Evolutionary conservation across 2,797 vertebrate genomes (phyloP).

Genomic region (Sebastes steindachneri): DNA sequence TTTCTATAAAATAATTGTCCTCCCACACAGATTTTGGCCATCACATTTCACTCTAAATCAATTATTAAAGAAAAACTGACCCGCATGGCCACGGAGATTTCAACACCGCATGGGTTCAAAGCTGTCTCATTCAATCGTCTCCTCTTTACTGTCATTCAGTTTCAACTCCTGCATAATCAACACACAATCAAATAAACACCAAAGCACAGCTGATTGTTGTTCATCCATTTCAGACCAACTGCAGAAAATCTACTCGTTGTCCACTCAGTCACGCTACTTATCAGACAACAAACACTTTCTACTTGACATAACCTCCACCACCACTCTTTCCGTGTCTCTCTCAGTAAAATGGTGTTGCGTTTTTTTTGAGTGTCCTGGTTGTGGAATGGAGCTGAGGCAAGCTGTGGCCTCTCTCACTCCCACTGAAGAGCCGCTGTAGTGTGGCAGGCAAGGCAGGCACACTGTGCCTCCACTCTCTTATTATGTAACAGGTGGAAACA

Average conservation of each 20-base stretch:
- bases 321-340: slow-evolving; percentile 4
- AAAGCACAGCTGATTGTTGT: neutral
- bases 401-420: slow-evolving; percentile 69
- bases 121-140: neutral
- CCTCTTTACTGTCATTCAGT: neutral
- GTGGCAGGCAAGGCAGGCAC: slow-evolving; percentile 67
- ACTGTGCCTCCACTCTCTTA: slow-evolving; percentile 70
- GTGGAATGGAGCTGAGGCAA: slow-evolving; percentile 49
- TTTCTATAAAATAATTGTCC: neutral
- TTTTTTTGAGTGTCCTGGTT: slow-evolving; percentile 33
- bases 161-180: slow-evolving; percentile 6
- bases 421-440: slow-evolving; percentile 63
- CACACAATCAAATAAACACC: neutral
- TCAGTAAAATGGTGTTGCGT: neutral
- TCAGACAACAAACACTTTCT: slow-evolving; percentile 36
- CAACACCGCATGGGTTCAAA: neutral
- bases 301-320: slow-evolving; percentile 26
- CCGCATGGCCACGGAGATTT: neutral
- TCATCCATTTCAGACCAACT: neutral
- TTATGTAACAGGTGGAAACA: slow-evolving; percentile 84
- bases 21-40: neutral
- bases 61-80: neutral
- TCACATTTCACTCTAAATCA: neutral
- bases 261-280: slow-evolving; percentile 9
- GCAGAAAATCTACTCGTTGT: neutral